phyloP scores from a whole-genome alignment of 2,797 vertebrate species.

The Meriones psammophilus region DNA sequence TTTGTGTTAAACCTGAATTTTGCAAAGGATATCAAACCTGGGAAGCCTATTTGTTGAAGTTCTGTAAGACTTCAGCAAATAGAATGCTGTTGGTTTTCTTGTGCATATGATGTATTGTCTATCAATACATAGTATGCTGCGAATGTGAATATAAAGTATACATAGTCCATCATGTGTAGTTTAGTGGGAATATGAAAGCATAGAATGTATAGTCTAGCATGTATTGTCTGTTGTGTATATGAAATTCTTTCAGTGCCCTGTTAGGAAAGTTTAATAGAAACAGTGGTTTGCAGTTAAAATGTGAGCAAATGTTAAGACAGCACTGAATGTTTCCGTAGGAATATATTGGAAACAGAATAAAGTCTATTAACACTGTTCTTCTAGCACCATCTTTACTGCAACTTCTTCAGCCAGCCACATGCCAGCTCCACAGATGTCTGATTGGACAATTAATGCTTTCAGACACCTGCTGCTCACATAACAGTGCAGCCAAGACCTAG shows the following conservation, averaged over 20 bases:
- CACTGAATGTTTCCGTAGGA: not conserved
- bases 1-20: not conserved
- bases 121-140: not conserved
- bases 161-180: not conserved
- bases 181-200: not conserved
- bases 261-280: constrained; percentile 13
- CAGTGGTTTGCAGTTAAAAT: constrained; percentile 26
- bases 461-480: not conserved
- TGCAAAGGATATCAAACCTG: not conserved
- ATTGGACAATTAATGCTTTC: not conserved
- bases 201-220: not conserved
- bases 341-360: constrained; percentile 36
- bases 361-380: not conserved
- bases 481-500: not conserved
- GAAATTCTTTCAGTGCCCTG: not conserved
- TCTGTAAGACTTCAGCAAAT: not conserved
- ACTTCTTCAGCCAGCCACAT: not conserved
- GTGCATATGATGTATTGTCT: too few relatives aligned
- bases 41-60: not conserved
- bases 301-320: not conserved
- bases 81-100: not conserved
- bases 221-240: not conserved
- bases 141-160: not conserved
- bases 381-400: not conserved
- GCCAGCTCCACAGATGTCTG: not conserved